Percentiles rank a stretch among this genome's conserved stretches.
Evolutionary conservation across 2,797 vertebrate species (phyloP).

Genomic region (Acanthis flammea): DNA sequence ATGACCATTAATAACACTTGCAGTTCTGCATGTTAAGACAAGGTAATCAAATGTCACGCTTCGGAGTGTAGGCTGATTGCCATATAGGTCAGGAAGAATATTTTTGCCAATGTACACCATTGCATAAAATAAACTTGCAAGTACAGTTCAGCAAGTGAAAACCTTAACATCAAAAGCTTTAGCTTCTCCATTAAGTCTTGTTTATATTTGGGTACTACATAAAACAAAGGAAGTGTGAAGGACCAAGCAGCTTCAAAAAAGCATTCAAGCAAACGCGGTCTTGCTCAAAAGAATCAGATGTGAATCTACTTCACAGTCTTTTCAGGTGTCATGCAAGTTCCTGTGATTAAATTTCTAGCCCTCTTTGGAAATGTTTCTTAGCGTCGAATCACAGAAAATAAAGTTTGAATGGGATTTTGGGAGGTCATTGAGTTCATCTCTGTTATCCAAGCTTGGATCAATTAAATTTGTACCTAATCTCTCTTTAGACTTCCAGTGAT

Average conservation of each 20-base stretch:
- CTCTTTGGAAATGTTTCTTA: not conserved
- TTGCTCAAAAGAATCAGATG: not conserved
- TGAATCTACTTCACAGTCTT: not conserved
- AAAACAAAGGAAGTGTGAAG: not conserved
- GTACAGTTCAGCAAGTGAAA: conserved; percentile 33
- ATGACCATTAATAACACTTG: conserved; percentile 64
- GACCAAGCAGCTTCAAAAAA: not conserved
- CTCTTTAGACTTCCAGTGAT: not conserved
- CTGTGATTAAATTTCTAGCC: not conserved
- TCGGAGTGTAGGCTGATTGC: not conserved
- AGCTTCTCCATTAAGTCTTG: not conserved
- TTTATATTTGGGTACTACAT: not conserved
- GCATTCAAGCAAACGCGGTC: rapidly evolving
- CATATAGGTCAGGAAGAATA: conserved; percentile 34
- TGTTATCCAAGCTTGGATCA: not conserved
- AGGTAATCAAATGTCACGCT: conserved; percentile 57
- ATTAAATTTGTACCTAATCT: not conserved
- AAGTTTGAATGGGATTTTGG: not conserved
- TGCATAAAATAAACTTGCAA: conserved; percentile 10
- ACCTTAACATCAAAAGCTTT: conserved; percentile 21
- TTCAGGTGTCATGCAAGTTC: not conserved
- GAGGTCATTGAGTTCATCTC: not conserved
- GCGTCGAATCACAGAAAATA: not conserved
- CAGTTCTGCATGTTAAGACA: conserved; percentile 57
- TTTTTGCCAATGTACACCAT: not conserved